Evolutionary conservation across 2,888 invertebrate species (phyloP), one percentile per base, ranked within the genome.

Genomic region (Abscondita cerata): DNA sequence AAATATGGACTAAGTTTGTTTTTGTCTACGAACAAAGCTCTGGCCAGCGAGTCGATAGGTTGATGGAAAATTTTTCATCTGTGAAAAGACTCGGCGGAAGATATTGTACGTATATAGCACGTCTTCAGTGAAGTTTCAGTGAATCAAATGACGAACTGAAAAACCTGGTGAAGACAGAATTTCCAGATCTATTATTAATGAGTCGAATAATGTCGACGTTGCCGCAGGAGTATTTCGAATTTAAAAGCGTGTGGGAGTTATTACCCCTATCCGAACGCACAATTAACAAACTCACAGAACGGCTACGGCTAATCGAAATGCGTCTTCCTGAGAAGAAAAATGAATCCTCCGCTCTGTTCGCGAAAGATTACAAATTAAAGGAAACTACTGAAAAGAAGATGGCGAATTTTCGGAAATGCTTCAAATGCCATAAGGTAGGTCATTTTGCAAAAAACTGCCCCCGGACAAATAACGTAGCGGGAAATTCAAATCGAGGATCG

Each of bases 11-110:
- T n/a, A n/a, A n/a, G n/a, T n/a, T n/a, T n/a, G n/a, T n/a, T n/a
- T n/a, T n/a, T n/a, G n/a, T n/a, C n/a, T n/a, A n/a, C n/a, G n/a
- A n/a, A n/a, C n/a, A n/a, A n/a, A n/a, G n/a, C n/a, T n/a, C n/a
- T n/a, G n/a, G n/a, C n/a, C n/a, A n/a, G n/a, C n/a, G n/a, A n/a
- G n/a, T n/a, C n/a, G 67, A 69, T 56, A 36, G 67, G 15, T 50
- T 68, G n/a, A 59, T 69, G 58, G 63, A 67, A 47, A 25, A 68
- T 65, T 70, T 38, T 67, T 68, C 19, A 60, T 20, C 4, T 13
- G 20, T n/a, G 66, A 63, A 19, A 68, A 56, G 54, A 54, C 48
- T 31, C 50, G 8, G 16, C 38, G 47, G 67, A 70, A 52, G 62
- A 62, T 38, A 65, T 70, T 15, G 62, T 59, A 51, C 66, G 6